Evolutionary conservation across 2,888 invertebrate species (phyloP).

Genomic region (Pseudoips prasinana): DNA sequence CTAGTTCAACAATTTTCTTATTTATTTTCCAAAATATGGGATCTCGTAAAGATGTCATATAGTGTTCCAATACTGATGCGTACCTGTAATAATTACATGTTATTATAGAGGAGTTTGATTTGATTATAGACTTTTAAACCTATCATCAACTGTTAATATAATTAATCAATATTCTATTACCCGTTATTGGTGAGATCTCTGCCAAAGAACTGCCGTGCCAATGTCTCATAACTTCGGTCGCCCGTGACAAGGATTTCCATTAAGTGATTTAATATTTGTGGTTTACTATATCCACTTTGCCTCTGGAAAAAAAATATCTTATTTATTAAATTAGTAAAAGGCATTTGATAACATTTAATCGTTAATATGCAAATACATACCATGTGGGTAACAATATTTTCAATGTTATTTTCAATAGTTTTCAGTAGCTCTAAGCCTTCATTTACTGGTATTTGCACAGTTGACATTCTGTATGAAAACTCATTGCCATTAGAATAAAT

Average conservation of each 20-base stretch:
- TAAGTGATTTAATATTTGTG: constrained; percentile 65
- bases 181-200: constrained; percentile 42
- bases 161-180: constrained; percentile 39
- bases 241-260: constrained; percentile 65
- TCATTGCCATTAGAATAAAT: constrained; percentile 84
- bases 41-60: constrained; percentile 85
- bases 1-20: constrained; percentile 81
- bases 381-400: constrained; percentile 53
- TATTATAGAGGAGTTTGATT: too few species aligned
- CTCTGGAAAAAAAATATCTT: constrained; percentile 50
- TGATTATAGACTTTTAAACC: constrained; percentile 20
- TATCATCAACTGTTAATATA: constrained; percentile 15
- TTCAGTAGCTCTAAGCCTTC: constrained; percentile 48
- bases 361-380: too few species aligned
- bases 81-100: constrained; percentile 46
- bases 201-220: constrained; percentile 51
- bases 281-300: constrained; percentile 59
- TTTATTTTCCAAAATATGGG: constrained; percentile 87
- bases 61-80: constrained; percentile 63
- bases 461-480: constrained; percentile 79
- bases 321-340: too few species aligned
- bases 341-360: too few species aligned
- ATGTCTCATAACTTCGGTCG: constrained; percentile 59
- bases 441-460: constrained; percentile 56
- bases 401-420: constrained; percentile 61